Percentiles rank a stretch among this genome's conserved stretches.
Conservation (phyloP, 2,888 invertebrate genomes). For the Chymomyza amoena region DNA sequence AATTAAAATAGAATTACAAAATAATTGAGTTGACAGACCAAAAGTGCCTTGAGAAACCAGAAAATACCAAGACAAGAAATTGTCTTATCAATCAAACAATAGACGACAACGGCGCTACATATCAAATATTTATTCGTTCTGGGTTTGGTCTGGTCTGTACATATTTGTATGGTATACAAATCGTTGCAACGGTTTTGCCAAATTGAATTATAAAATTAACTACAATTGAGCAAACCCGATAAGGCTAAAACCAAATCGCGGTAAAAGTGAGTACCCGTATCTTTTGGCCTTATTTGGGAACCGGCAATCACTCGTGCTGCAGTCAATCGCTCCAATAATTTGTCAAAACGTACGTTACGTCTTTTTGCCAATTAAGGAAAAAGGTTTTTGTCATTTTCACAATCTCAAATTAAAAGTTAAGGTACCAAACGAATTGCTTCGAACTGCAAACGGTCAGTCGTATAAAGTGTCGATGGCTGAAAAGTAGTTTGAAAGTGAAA, state of each 20-base stretch:
- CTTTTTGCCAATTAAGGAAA: slow-evolving; percentile 53
- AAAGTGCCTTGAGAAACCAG: slow-evolving; percentile 1
- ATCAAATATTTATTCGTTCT: slow-evolving; percentile 49
- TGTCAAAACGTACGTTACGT: slow-evolving; percentile 7
- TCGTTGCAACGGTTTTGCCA: slow-evolving; percentile 45
- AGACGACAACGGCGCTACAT: slow-evolving; percentile 33
- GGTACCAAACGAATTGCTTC: not conserved
- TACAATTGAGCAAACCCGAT: slow-evolving; percentile 56
- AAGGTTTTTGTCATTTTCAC: slow-evolving; percentile 46
- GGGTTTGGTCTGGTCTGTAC: slow-evolving; percentile 16
- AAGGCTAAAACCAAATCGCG: slow-evolving; percentile 58
- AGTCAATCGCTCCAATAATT: slow-evolving; percentile 18
- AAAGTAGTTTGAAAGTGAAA: not conserved
- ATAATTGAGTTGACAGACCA: slow-evolving; percentile 52
- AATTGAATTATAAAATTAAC: slow-evolving; percentile 64
- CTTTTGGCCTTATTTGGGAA: slow-evolving; percentile 37
- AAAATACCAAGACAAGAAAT: not conserved
- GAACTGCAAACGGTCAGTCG: not conserved
- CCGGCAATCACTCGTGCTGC: slow-evolving; percentile 44
- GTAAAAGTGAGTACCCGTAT: slow-evolving; percentile 20
- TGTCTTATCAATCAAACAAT: slow-evolving; percentile 64
- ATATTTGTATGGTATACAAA: slow-evolving; percentile 9
- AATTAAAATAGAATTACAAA: slow-evolving; percentile 61
- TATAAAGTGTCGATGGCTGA: not conserved
- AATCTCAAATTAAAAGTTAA: not conserved